phyloP scores from a whole-genome alignment of 2,113 vertebrate species.

The Formicarius rufipectus region DNA sequence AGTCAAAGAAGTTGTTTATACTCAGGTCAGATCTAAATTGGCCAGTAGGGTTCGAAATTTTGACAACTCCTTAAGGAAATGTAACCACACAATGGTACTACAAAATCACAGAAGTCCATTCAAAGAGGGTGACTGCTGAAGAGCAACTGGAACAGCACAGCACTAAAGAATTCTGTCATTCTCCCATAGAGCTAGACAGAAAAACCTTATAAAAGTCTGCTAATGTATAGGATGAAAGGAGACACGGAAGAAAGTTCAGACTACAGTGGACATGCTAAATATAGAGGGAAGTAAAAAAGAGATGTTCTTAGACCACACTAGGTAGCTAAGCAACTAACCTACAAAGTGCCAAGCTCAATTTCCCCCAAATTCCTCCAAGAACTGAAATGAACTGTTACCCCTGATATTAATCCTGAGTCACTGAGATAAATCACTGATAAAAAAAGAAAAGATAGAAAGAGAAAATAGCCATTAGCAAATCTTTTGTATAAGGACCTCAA shows the following conservation, averaged over 20 bases:
- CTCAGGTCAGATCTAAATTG: neutral
- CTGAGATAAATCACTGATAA: neutral
- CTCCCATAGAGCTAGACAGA: neutral
- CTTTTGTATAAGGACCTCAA: neutral
- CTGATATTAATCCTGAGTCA: neutral
- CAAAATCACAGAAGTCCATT: neutral
- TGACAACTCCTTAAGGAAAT: neutral
- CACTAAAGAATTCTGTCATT: neutral
- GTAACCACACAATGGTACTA: neutral
- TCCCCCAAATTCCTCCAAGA: slow-evolving; percentile 14
- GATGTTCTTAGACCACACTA: neutral
- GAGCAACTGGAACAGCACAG: neutral
- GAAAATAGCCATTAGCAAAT: neutral
- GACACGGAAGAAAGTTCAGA: neutral
- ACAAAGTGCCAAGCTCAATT: neutral
- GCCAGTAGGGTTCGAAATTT: neutral
- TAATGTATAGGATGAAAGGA: neutral
- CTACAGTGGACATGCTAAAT: neutral
- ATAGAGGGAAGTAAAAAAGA: neutral
- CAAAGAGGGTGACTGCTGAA: neutral
- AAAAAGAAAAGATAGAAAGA: neutral
- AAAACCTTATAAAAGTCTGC: neutral
- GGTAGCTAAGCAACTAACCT: slow-evolving; percentile 45
- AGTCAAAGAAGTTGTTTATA: neutral
- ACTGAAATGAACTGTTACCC: neutral